Base-by-base conservation (phyloP, 2,797 vertebrate genomes). In the Rhadinocentrus ornatus region DNA sequence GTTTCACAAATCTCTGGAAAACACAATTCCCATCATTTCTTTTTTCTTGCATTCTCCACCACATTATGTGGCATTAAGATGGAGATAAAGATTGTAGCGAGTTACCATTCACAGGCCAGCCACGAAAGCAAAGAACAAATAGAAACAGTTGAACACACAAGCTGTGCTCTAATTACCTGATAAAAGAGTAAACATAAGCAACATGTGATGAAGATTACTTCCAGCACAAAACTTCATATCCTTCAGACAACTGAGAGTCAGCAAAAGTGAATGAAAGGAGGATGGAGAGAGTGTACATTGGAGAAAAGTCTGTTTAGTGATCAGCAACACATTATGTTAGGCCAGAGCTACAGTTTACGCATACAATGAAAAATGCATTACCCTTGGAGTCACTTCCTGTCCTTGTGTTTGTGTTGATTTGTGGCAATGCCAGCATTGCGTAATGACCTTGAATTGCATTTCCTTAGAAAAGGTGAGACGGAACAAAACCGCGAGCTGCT, bases 321-420 rank as follows among this genome's bases (percentile, higher is more conserved):
- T 78, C 77, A 60, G 69, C 54, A 58, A 3, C 35, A 61, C 52
- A 50, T 60, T 34, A 62, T 29, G 48, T 71, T 52, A 54, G 26
- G 57, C 29, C 22, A 16, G 29, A 0, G 52, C 53, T 46, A 48
- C 35, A 62, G 56, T 57, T 69, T 54, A 76, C 57, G 32, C 63
- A 63, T 73, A 69, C 73, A 67, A 77, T 84, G 70, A 81, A 83
- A 83, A 83, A 89, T 75, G 66, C 62, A 82, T 83, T 75, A 81
- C 61, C 66, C 58, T 81, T 76, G 22, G 69, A 77, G 62, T 78
- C 22, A 15, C 62, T 53, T 48, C 16, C 39, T 66, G 78, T 74
- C 79, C 69, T 86, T 81, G 67, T 73, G 58, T 73, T 70, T 82
- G 62, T 71, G 37, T 37, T 41, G 44, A 53, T 60, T 65, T 53